Percentiles rank a stretch among this genome's conserved stretches.
Evolutionary conservation across 2,888 invertebrate genomes (phyloP).

Genomic region (Dorcus hopei): DNA sequence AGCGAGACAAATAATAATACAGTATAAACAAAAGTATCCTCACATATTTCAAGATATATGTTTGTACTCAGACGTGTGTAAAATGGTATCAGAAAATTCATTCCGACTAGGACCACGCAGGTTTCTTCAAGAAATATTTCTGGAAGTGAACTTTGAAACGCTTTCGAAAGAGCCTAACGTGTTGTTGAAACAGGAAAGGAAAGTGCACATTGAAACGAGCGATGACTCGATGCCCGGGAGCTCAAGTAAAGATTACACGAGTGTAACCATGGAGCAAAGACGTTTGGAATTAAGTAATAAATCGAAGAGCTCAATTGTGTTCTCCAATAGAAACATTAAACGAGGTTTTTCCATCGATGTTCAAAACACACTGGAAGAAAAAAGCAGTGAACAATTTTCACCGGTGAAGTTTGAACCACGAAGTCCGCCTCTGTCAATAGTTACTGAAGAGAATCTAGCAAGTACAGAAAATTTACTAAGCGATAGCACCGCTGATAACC

Average conservation of each 20-base stretch:
- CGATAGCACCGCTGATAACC: constrained; percentile 7
- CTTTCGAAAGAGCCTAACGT: constrained; percentile 55
- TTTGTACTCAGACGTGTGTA: constrained; percentile 88
- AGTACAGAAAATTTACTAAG: constrained; percentile 48
- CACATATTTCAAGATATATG: constrained; percentile 80
- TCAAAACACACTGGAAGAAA: constrained; percentile 8
- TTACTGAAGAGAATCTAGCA: constrained; percentile 45
- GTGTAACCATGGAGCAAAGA: constrained; percentile 16
- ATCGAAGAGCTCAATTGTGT: constrained; percentile 2
- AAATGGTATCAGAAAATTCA: constrained; percentile 71
- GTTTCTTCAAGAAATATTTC: constrained; percentile 90
- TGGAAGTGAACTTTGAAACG: constrained; percentile 74
- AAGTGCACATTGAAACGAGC: constrained; percentile 17
- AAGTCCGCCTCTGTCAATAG: constrained; percentile 49
- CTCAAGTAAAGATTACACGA: constrained; percentile 11
- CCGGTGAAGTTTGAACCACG: constrained; percentile 27
- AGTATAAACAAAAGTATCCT: constrained; percentile 70
- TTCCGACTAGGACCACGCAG: constrained; percentile 81
- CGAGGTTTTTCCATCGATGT: constrained; percentile 24
- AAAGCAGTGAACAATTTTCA: constrained; percentile 20
- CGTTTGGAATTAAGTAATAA: constrained; percentile 14
- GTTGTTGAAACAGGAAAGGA: constrained; percentile 42
- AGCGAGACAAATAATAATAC: constrained; percentile 77
- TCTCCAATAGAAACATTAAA: constrained; percentile 21
- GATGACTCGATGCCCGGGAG: constrained; percentile 15